A percentile compares a stretch with the other conserved stretches of the same genome.
These are phyloP conservation scores for Tetragnatha versicolor DNA, from an alignment of 1,140 invertebrate species.

Conservation along the genomic window DNA sequence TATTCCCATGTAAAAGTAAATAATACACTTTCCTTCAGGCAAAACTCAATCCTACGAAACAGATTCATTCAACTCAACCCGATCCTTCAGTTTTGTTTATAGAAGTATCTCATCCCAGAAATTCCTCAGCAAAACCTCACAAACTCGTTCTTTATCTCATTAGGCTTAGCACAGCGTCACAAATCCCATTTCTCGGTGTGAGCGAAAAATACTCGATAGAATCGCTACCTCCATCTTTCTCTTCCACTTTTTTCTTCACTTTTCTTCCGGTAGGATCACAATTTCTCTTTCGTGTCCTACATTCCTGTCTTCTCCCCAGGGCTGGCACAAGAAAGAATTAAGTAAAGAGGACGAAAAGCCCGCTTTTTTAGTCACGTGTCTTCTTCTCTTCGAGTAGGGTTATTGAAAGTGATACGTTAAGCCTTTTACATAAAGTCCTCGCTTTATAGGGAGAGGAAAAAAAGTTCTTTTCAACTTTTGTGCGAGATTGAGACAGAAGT, in stretches of 20 bases:
- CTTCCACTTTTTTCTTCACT: neutral
- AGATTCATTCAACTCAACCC: too few species aligned
- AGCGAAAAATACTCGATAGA: conserved; percentile 33
- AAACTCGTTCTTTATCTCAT: conserved; percentile 20
- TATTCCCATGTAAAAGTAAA: too few species aligned
- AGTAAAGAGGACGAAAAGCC: neutral
- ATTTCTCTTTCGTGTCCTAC: conserved; percentile 28
- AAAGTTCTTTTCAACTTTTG: too few species aligned
- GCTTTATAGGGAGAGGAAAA: too few species aligned
- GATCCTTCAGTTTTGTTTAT: too few species aligned
- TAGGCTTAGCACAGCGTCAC: neutral
- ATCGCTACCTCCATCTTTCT: conserved; percentile 6
- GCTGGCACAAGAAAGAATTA: conserved; percentile 31
- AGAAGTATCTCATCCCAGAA: too few species aligned
- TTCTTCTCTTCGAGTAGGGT: neutral
- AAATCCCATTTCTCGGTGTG: conserved; percentile 28
- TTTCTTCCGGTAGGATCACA: conserved; percentile 3
- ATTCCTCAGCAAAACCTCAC: conserved; percentile 19
- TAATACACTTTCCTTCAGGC: too few species aligned
- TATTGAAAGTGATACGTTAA: conserved; percentile 14
- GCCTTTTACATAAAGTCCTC: conserved; percentile 15
- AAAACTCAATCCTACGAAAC: too few species aligned
- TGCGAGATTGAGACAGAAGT: too few species aligned
- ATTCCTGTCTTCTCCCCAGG: conserved; percentile 6
- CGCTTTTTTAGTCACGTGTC: conserved; percentile 4